Evolutionary conservation across 2,888 invertebrate genomes (phyloP).

Genomic region (Hyles lineata): DNA sequence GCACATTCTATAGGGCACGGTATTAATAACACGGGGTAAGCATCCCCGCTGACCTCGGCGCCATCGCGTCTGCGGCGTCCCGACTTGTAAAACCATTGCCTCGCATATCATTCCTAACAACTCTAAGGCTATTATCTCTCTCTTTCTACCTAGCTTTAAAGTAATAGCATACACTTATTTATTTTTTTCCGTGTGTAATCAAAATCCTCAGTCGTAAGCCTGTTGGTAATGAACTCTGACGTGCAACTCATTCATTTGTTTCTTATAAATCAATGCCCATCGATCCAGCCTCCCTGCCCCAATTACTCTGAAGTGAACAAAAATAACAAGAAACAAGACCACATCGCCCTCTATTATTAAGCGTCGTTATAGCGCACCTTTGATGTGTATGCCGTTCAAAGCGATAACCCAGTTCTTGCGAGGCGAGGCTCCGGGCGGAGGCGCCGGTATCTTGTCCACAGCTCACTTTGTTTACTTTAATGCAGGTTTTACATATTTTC

Average conservation of each 20-base stretch:
- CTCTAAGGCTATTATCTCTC: too few species aligned
- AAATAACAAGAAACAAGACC: constrained; percentile 7
- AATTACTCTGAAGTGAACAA: background rate
- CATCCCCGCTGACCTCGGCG: too few species aligned
- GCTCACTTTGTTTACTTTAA: background rate
- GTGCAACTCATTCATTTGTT: background rate
- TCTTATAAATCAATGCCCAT: background rate
- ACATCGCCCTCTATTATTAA: constrained; percentile 7
- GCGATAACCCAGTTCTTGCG: constrained; percentile 22
- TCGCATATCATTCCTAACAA: too few species aligned
- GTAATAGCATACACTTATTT: too few species aligned
- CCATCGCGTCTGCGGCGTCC: too few species aligned
- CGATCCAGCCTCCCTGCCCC: background rate
- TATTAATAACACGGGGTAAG: too few species aligned
- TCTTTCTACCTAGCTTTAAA: too few species aligned
- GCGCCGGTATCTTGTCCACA: constrained; percentile 12
- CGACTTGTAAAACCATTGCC: too few species aligned
- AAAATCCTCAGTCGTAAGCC: too few species aligned
- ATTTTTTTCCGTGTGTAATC: too few species aligned
- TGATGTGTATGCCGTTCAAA: constrained; percentile 19
- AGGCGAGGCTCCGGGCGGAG: background rate
- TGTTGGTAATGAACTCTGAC: background rate
- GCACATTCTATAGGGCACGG: too few species aligned
- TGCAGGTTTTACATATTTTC: background rate
- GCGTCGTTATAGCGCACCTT: constrained; percentile 15